Conservation (phyloP, 2,113 vertebrate species). For the Silurus glanis region DNA sequence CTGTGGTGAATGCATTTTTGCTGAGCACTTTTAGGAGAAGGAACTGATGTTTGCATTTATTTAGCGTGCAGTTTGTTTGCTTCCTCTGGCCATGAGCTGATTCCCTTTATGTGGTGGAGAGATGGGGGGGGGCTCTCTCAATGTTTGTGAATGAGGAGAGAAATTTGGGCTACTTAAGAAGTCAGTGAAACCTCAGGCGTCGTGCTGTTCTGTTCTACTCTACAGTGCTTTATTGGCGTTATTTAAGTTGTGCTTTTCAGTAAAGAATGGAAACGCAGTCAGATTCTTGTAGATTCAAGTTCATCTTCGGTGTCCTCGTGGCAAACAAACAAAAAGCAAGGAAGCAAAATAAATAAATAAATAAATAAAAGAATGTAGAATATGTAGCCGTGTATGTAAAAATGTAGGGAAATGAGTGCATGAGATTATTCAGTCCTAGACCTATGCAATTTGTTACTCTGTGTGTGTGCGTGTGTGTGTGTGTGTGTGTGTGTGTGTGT, state of each 20-base stretch:
- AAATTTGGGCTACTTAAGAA: neutral
- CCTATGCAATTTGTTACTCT: too few species aligned
- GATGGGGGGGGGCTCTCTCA: neutral
- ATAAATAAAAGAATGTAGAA: neutral
- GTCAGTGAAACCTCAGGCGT: neutral
- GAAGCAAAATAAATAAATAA: neutral
- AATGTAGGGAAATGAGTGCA: neutral
- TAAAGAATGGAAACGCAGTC: neutral
- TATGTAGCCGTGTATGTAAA: neutral
- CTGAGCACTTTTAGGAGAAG: neutral
- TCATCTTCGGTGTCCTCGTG: neutral
- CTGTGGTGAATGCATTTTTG: neutral
- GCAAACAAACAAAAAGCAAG: neutral
- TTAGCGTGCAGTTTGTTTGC: neutral
- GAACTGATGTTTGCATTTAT: neutral
- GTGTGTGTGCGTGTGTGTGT: too few species aligned
- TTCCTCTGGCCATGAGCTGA: neutral
- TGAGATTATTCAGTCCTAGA: neutral
- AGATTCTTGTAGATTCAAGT: neutral
- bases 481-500: neutral
- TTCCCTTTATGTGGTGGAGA: neutral
- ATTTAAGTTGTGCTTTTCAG: neutral
- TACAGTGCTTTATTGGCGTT: neutral
- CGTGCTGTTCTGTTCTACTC: neutral
- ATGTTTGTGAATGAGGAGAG: neutral